Evolutionary conservation across 2,113 vertebrate species (phyloP), one percentile per base, ranked within the genome.

Genomic region (Chrysemys picta): DNA sequence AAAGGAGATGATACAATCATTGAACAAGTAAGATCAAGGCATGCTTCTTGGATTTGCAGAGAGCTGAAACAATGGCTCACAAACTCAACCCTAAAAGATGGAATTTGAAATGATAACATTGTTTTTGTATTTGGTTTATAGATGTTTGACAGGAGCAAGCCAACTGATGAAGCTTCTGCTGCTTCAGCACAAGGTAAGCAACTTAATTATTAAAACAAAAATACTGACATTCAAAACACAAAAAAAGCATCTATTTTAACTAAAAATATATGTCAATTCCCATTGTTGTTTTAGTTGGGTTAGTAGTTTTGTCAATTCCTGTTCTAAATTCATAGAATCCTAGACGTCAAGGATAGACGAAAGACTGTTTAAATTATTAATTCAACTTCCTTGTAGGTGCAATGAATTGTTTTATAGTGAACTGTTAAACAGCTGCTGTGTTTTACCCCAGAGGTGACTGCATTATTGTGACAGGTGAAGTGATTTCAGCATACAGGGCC

Each of bases 171-270:
- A 94, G 94, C 96, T 91, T 97, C 97, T 95, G 90, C 95, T 93
- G 96, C 98, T 97, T 98, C 97, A 95, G 91, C 83, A 95, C 95
- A 98, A 97, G 98, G 99, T 99, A 98, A 98, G 95, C 76, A 65
- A 17, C 22, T 87, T 62, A 57, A 59, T 92, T 24, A 24, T 21
- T 35, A 17, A 49, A 42, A 24, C 76, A 35, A 49, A 38, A 45
- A 4, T 10, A 45, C 3, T 21, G 50, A 59, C 88, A 38, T 38
- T 19, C 14, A 9, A 75, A 45, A n/a, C 7, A 50, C 21, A 78
- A 16, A 10, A 50, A 52, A 27, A 82, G 45, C 27, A 27, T 76
- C 19, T 83, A 17, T 38, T 79, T 94, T 86, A 92, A 80, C 21
- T 76, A 59, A 31, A 49, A 81, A 22, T 3, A 35, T 45, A 19